Conservation (phyloP, 2,888 invertebrate species). For the Byasa hedistus region DNA sequence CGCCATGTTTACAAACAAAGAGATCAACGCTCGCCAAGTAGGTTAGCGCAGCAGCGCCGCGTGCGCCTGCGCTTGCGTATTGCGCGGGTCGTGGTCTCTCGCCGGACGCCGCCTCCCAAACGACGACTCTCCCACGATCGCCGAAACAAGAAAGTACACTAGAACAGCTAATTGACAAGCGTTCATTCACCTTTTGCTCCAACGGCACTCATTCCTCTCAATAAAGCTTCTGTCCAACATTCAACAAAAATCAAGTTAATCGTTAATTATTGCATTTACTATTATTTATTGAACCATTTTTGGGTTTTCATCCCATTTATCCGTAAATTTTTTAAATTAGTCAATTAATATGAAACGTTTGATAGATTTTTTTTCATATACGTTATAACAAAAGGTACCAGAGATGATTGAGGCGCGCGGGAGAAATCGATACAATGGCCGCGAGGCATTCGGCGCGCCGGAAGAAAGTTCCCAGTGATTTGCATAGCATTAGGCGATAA, state of each 20-base stretch:
- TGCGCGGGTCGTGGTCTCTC: slow-evolving; percentile 64
- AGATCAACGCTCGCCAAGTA: slow-evolving; percentile 79
- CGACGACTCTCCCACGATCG: slow-evolving; percentile 26
- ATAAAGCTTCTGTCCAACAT: background rate
- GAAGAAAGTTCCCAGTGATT: slow-evolving; percentile 77
- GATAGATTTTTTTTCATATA: background rate
- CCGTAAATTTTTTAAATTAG: background rate
- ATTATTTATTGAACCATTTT: background rate
- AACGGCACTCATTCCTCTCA: background rate
- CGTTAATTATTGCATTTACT: background rate
- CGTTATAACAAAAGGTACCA: slow-evolving; percentile 18
- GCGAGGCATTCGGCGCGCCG: slow-evolving; percentile 54
- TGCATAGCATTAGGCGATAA: slow-evolving; percentile 61
- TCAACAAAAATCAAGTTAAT: background rate
- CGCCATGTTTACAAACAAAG: slow-evolving; percentile 80
- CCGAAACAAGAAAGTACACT: slow-evolving; percentile 29
- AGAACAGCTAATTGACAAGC: slow-evolving; percentile 23
- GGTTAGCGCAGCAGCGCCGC: slow-evolving; percentile 65
- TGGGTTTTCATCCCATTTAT: background rate
- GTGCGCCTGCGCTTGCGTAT: slow-evolving; percentile 45
- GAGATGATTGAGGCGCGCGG: slow-evolving; percentile 43
- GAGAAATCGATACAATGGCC: slow-evolving; percentile 74
- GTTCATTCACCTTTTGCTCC: slow-evolving; percentile 22
- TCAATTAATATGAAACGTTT: background rate
- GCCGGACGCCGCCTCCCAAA: slow-evolving; percentile 30